Percentiles rank a stretch among this genome's conserved stretches.
phyloP scores from a whole-genome alignment of 2,797 vertebrate species.

The Crocidura indochinensis region DNA sequence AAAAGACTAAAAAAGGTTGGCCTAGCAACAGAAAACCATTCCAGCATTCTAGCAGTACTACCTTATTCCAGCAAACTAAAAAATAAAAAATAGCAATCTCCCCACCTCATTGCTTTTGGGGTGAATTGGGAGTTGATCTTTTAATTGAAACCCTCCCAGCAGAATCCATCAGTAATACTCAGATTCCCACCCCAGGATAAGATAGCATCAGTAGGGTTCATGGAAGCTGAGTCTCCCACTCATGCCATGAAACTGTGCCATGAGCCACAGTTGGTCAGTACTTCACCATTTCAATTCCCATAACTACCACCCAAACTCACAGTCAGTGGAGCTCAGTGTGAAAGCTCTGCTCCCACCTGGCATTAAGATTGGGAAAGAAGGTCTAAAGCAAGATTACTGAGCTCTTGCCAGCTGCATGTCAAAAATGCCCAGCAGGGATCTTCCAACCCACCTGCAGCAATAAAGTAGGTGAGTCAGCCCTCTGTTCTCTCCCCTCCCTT shows the following conservation, averaged over 20 bases:
- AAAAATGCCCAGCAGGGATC: neutral
- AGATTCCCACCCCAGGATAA: neutral
- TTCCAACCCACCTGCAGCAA: neutral
- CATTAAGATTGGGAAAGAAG: neutral
- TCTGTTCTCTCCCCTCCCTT: neutral
- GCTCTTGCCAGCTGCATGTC: neutral
- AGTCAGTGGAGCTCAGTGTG: neutral
- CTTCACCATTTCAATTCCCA: neutral
- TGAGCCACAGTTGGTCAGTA: neutral
- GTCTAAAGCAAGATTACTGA: neutral
- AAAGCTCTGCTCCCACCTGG: neutral
- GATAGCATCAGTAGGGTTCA: neutral
- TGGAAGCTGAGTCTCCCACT: neutral
- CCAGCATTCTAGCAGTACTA: neutral
- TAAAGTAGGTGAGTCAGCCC: neutral
- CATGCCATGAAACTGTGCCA: neutral
- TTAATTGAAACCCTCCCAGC: neutral
- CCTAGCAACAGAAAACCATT: constrained; percentile 17
- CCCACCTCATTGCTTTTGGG: neutral
- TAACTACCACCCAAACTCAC: no score
- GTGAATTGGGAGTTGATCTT: neutral
- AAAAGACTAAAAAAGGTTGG: neutral
- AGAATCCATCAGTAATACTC: neutral
- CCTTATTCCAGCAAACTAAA: neutral
- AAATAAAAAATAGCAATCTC: neutral